phyloP scores from a whole-genome alignment of 2,888 invertebrate species.

The Leptinotarsa peninsularis region DNA sequence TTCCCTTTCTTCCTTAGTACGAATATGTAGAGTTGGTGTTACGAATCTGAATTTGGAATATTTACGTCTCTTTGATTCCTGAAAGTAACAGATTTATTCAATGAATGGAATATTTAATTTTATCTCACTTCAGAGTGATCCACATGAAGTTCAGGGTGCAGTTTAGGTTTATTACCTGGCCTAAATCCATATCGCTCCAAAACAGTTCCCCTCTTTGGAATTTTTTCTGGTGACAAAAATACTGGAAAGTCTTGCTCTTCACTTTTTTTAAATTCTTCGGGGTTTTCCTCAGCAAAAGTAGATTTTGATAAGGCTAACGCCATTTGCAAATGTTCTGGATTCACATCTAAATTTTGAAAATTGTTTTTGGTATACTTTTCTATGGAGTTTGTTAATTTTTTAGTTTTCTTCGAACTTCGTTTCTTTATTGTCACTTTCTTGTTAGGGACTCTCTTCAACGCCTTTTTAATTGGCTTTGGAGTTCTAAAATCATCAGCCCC shows the following conservation, averaged over 20 bases:
- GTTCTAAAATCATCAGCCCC: slow-evolving; percentile 58
- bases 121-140: slow-evolving; percentile 34
- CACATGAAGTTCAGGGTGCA: slow-evolving; percentile 29
- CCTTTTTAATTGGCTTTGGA: slow-evolving; percentile 50
- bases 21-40: slow-evolving; percentile 59
- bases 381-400: slow-evolving; percentile 59
- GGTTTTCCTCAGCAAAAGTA: slow-evolving; percentile 55
- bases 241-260: slow-evolving; percentile 37
- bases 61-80: slow-evolving; percentile 51
- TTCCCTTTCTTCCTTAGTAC: slow-evolving; percentile 60
- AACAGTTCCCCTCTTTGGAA: slow-evolving; percentile 66
- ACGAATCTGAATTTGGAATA: slow-evolving; percentile 60
- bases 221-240: slow-evolving; percentile 43
- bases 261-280: slow-evolving; percentile 32
- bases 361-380: slow-evolving; percentile 66
- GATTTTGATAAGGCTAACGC: slow-evolving; percentile 78
- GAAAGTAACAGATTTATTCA: slow-evolving; percentile 33
- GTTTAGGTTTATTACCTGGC: slow-evolving; percentile 44
- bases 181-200: slow-evolving; percentile 75
- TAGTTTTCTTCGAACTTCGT: slow-evolving; percentile 33
- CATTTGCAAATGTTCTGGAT: slow-evolving; percentile 75
- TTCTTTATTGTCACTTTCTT: slow-evolving; percentile 41
- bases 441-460: slow-evolving; percentile 46
- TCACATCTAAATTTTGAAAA: slow-evolving; percentile 69
- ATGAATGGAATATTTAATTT: neutral